A percentile compares a stretch with the other conserved stretches of the same genome.
These are phyloP conservation scores for Pholis gunnellus DNA, from an alignment of 2,113 vertebrate species.

Conservation along the genomic window DNA sequence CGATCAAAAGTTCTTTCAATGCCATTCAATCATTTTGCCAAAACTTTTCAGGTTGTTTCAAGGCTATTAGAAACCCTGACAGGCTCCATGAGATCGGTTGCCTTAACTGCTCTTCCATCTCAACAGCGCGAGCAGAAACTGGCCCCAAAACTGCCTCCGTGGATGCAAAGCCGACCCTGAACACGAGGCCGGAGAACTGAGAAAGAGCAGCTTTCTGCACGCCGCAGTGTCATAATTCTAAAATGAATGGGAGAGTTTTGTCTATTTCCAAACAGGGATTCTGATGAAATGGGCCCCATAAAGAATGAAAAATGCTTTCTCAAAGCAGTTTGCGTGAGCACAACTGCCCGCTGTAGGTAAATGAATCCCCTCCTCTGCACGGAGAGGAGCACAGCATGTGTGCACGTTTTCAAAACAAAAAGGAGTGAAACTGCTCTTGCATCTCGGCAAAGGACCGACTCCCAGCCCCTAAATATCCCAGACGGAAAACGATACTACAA, in stretches of 20 bases:
- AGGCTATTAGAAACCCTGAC: constrained; percentile 9
- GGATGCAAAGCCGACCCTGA: constrained; percentile 56
- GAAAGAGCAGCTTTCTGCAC: constrained; percentile 29
- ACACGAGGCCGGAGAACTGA: constrained; percentile 42
- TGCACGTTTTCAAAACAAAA: constrained; percentile 46
- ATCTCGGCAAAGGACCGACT: background rate
- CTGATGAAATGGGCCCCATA: constrained; percentile 67
- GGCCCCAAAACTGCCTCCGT: background rate
- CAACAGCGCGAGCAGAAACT: background rate
- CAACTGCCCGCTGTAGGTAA: constrained; percentile 67
- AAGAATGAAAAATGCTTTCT: constrained; percentile 62
- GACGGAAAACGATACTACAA: constrained; percentile 16
- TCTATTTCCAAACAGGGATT: constrained; percentile 67
- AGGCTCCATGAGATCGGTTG: constrained; percentile 3
- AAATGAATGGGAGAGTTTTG: constrained; percentile 65
- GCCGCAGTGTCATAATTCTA: constrained; percentile 60
- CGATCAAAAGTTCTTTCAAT: background rate
- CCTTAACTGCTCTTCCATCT: constrained; percentile 20
- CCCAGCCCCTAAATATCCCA: constrained; percentile 15
- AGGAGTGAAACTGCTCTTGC: constrained; percentile 1
- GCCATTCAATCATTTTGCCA: background rate
- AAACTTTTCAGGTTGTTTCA: constrained; percentile 21
- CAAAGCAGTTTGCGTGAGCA: constrained; percentile 68
- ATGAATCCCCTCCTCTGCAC: constrained; percentile 64
- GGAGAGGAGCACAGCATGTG: constrained; percentile 23